Base-by-base conservation (phyloP, 2,797 vertebrate species). In the Saguinus oedipus region DNA sequence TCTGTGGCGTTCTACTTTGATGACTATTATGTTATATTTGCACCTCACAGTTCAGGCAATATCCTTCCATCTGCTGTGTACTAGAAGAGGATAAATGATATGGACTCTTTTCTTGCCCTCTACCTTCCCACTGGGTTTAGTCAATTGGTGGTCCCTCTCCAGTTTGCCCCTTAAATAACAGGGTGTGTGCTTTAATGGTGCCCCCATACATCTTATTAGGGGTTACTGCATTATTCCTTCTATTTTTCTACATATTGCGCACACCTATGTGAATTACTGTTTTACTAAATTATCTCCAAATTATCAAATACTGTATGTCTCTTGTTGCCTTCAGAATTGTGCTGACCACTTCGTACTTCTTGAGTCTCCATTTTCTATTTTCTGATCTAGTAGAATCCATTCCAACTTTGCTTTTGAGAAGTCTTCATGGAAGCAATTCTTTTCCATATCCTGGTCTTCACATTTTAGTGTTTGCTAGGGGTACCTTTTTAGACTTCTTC, bases 261-360 rank as follows among this genome's bases (percentile, higher is more conserved):
- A 55, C 11, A 39, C 14, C 3, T 90, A 86, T 92, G 84, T 10
- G 70, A 76, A 12, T 46, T n/a, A 72, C 4, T 64, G 13, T 13
- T 27, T 93, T 57, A 36, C 79, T 93, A 90, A 39, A 86, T 59
- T 86, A 7, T 57, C 53, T 68, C 42, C 5, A 78, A 93, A 74
- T 87, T 27, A 78, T 75, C 26, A 78, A 36, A 50, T 78, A 44
- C 72, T 81, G 0, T 59, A 24, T 30, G 11, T 13, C 5, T 59
- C 2, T 42, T 20, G 1, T 2, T 70, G 26, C 12, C 7, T 78
- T 59, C 74, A 70, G n/a, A 8, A 42, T 85, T 33, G 48, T 80
- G 12, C 4, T 48, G 33, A 44, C 4, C 20, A 74, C 59, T n/a
- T 20, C 27, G 87, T 95, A 84, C 30, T 80, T 84, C 30, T 22